These are phyloP conservation scores for Drosophila macrospina DNA, from an alignment of 2,888 invertebrate genomes.

Conservation along the genomic window DNA sequence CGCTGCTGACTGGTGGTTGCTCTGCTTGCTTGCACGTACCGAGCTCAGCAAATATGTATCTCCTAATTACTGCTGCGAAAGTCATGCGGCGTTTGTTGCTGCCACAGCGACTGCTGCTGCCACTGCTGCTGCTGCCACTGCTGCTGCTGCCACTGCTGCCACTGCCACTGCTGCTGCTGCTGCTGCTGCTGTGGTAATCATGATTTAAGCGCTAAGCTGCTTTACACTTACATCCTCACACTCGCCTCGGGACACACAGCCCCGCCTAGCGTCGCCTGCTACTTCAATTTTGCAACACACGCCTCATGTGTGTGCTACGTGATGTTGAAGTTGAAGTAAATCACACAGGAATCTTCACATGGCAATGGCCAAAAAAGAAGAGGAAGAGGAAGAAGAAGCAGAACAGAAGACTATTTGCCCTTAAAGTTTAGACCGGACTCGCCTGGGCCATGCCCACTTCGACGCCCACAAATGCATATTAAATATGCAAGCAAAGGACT, in stretches of 20 bases:
- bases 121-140: neutral
- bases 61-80: conserved; percentile 70
- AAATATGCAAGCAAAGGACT: conserved; percentile 44
- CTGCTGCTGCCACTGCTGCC: neutral
- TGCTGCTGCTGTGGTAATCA: conserved; percentile 65
- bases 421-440: conserved; percentile 8
- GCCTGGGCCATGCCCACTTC: conserved; percentile 3
- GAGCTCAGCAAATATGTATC: conserved; percentile 52
- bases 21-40: conserved; percentile 48
- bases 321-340: conserved; percentile 50
- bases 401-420: conserved; percentile 12
- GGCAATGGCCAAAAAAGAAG: conserved; percentile 5
- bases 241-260: conserved; percentile 4
- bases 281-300: conserved; percentile 44
- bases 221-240: conserved; percentile 49
- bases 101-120: conserved; percentile 4
- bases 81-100: conserved; percentile 36
- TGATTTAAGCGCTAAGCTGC: conserved; percentile 73
- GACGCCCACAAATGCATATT: conserved; percentile 48
- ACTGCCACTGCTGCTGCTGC: neutral
- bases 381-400: too few relatives aligned
- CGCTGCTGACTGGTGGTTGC: conserved; percentile 20
- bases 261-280: neutral
- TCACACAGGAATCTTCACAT: conserved; percentile 39
- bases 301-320: conserved; percentile 42